Evolutionary conservation across 2,888 invertebrate genomes (phyloP).

Genomic region (Ichneumon xanthorius): DNA sequence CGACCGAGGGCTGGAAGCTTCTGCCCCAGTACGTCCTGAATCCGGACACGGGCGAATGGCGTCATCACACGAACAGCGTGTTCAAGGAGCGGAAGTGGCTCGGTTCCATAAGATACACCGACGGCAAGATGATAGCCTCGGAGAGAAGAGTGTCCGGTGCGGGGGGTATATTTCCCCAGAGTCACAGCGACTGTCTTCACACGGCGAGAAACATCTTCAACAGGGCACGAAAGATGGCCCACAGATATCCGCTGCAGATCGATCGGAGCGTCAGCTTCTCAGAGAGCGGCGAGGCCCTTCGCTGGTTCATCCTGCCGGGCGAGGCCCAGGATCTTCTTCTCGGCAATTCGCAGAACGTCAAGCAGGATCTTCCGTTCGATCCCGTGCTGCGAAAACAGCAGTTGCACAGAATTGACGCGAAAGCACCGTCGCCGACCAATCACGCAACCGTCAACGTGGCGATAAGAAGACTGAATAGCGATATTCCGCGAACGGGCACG

Average conservation of each 20-base stretch:
- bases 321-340: conserved; percentile 93
- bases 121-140: conserved; percentile 91
- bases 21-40: conserved; percentile 95
- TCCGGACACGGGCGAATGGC: conserved; percentile 95
- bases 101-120: conserved; percentile 90
- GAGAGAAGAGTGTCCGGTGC: conserved; percentile 91
- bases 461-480: conserved; percentile 82
- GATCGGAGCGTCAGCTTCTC: conserved; percentile 91
- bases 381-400: conserved; percentile 86
- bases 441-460: conserved; percentile 70
- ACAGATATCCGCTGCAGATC: conserved; percentile 89
- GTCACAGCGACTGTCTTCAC: conserved; percentile 91
- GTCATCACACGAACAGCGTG: conserved; percentile 92
- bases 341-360: conserved; percentile 91
- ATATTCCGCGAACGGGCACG: conserved; percentile 80
- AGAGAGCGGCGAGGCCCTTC: conserved; percentile 88
- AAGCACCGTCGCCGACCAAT: conserved; percentile 59
- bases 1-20: conserved; percentile 95
- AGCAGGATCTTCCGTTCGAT: conserved; percentile 91
- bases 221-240: conserved; percentile 91
- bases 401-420: conserved; percentile 48
- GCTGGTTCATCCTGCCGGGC: conserved; percentile 96
- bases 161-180: conserved; percentile 91
- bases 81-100: conserved; percentile 94
- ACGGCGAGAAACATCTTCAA: conserved; percentile 92